Evolutionary conservation across 2,797 vertebrate genomes (phyloP), one percentile per base, ranked within the genome.

Genomic region (Hydrophis major): DNA sequence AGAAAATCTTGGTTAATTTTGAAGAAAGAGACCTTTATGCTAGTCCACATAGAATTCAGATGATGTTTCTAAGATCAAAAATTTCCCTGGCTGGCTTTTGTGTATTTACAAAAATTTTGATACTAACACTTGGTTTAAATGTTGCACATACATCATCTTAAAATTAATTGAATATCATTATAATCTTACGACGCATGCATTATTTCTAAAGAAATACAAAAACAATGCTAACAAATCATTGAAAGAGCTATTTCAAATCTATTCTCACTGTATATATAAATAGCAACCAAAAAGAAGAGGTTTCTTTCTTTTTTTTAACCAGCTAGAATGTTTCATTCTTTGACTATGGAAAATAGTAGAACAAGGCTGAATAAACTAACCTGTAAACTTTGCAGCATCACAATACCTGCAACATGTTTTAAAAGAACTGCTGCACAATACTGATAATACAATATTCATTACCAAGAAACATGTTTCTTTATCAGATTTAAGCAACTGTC

Each of bases 381-480:
- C 87, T 2, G 0, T 93, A 61, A 88, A 91, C 16, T 86, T 96
- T 94, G 69, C 92, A 95, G 91, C 87, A 95, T 74, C 61, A 91
- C 83, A 96, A 53, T 32, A 94, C 95, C 69, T 55, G 53, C 53
- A 55, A 55, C 53, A 55, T 55, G 13, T 55, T 69, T 42, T 32
- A 25, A 37, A 91, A 86, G 57, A 86, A 74, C 42, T 92, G 25
- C 16, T 66, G 16, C 61, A 63, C 47, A 55, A 22, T 57, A 47
- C 25, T 69, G 53, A 93, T 94, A 91, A 47, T 47, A 83, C 74
- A 88, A 27, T 83, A 50, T 18, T 83, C 28, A 42, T 93, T 60
- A 94, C 89, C 89, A 94, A 53, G 74, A 93, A 96, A 61, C 42
- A 42, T 95, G 90, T 92, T 69, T 94, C 60, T 42, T 91, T 89